Base-by-base conservation (phyloP, 2,888 invertebrate genomes). In the Andrena camellia region DNA sequence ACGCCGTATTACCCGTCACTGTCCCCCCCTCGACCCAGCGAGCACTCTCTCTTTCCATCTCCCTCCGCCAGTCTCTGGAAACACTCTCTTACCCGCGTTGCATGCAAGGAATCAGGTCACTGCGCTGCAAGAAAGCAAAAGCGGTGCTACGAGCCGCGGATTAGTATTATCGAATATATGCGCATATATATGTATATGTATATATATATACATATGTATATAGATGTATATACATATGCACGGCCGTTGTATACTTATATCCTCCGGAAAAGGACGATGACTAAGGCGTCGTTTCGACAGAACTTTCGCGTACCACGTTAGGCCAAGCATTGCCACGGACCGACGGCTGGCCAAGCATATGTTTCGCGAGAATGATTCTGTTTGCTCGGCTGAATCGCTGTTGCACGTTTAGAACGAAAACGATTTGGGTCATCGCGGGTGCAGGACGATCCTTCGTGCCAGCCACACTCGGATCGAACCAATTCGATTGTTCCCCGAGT, bases 21-120 rank as follows among this genome's bases (percentile, higher is more conserved):
- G 79, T 83, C 69, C 75, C 81, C 81, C 69, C 75, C 85, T 83
- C 86, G 81, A 77, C 78, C 57, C 80, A 76, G 59, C 79, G 74
- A 57, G 23, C 57, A 83, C 83, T 84, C 88, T 83, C 80, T 86
- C 88, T 87, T 87, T 87, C 86, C 86, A 84, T 86, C 85, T 88
- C 88, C 87, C 86, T 79, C 86, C 83, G 79, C 88, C 90, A 60
- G 68, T 81, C 90, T 87, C 90, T 87, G 89, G 90, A 93, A 92
- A 92, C 92, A 92, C 93, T 93, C 93, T 93, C 93, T 92, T 92
- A 93, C 92, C 57, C 57, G 57, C 90, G 90, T 91, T 90, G 91
- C 91, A 90, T 87, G 90, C 92, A 92, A 91, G 91, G 92, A 94
- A 94, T 93, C 93, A 93, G 93, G 93, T 94, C 93, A 94, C 92